Percentiles rank a stretch among this genome's conserved stretches.
phyloP scores from a whole-genome alignment of 37 sponge, comb jelly and placozoan genomes.

The Spongia lamella region DNA sequence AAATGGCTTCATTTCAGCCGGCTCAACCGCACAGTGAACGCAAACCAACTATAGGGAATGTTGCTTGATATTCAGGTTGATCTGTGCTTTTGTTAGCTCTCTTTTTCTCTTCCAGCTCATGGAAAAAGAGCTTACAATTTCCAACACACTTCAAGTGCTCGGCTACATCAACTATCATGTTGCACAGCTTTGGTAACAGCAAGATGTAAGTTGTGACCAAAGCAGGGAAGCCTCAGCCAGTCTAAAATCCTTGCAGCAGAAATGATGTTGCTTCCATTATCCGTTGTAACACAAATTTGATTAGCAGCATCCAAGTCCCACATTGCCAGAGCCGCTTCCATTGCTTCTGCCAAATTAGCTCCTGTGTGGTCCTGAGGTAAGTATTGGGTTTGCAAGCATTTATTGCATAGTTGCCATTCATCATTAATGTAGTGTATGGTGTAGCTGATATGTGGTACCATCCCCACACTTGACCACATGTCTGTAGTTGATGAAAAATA shows the following conservation, averaged over 20 bases:
- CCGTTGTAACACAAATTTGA: conserved; percentile 43
- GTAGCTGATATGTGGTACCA: conserved; percentile 29
- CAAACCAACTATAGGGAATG: conserved; percentile 8
- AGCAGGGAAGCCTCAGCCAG: conserved; percentile 28
- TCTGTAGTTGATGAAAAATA: conserved; percentile 36
- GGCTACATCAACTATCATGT: background rate
- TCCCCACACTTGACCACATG: conserved; percentile 33
- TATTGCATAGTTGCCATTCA: background rate
- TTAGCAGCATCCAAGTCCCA: conserved; percentile 7
- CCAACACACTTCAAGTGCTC: conserved; percentile 19
- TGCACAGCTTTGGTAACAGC: conserved; percentile 16
- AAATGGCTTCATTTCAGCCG: too few relatives aligned
- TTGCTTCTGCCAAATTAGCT: conserved; percentile 27
- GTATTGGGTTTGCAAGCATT: conserved; percentile 23
- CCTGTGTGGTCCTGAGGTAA: conserved; percentile 40
- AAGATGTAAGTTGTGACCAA: conserved; percentile 44
- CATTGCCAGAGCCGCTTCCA: conserved; percentile 5
- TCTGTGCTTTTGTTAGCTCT: conserved; percentile 23
- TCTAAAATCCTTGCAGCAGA: background rate
- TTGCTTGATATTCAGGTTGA: conserved; percentile 12
- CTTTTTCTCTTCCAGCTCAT: conserved; percentile 21
- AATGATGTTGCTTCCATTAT: conserved; percentile 31
- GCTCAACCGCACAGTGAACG: too few relatives aligned
- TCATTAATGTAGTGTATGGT: conserved; percentile 27
- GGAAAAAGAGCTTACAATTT: conserved; percentile 35